Evolutionary conservation across 2,888 invertebrate genomes (phyloP), one percentile per base, ranked within the genome.

Genomic region (Boloria selene): DNA sequence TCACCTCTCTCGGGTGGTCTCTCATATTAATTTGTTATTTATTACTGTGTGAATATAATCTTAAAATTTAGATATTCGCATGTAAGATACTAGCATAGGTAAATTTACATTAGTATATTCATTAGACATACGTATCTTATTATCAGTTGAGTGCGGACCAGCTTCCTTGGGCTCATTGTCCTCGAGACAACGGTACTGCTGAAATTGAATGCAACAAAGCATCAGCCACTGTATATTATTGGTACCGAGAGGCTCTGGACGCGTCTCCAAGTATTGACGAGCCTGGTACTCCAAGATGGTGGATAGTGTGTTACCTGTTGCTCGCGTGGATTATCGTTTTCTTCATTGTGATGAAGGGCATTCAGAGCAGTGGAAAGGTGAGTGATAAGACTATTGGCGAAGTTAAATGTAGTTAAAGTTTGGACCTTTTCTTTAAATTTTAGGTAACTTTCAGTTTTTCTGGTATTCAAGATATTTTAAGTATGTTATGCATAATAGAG

Each of bases 271-370:
- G 95, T 67, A 97, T 98, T 79, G 96, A 97, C 26, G 95, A 96
- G 52, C 95, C 96, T 0, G 97, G 96, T 42, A 95, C 95, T 26
- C 95, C 98, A 6, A 95, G 97, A 75, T 98, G 97, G 97, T 98
- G 98, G 96, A 98, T 98, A 83, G 96, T 97, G 0, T 85, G 97
- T 44, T 98, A 98, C 80, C 93, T 98, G 56, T 84, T 97, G 67
- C 92, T 98, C 42, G 96, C 98, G 22, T 98, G 98, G 98, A 86
- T 95, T 58, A 93, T 98, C 72, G 98, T 98, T 42, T 98, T 97
- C 93, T 96, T 97, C 81, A 98, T 98, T 80, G 97, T 98, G 54
- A 98, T 98, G 97, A 97, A 97, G 86, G 98, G 98, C 56, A 98
- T 98, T 72, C 98, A 98, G 90, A 98, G 98, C 77, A 98, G 98